Evolutionary conservation across 2,113 vertebrate genomes (phyloP), one percentile per base, ranked within the genome.

Genomic region (Ptilonorhynchus violaceus): DNA sequence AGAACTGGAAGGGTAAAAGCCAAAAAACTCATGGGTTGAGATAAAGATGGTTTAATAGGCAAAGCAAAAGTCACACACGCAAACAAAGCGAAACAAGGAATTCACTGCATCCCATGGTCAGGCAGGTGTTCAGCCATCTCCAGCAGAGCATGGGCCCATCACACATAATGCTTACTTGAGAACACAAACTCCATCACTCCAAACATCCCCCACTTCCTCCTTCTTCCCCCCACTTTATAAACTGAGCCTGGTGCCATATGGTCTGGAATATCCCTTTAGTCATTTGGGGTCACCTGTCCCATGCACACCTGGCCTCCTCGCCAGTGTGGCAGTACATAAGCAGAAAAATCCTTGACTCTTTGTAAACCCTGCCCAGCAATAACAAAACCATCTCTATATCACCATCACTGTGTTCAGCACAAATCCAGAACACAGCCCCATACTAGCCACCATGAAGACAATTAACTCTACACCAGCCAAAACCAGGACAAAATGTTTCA

Each of bases 101-200:
- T 49, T 72, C 30, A 21, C 6, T 31, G 20, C 11, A 64, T 35
- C 42, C 49, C 25, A 27, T 22, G 11, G 35, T 25, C 58, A 41
- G 20, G 9, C 15, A 41, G 10, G 13, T 47, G 24, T 41, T 63
- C 56, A 72, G n/a, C 13, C 56, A 41, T 41, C 25, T 30, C 30
- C 14, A 41, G 33, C 15, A 55, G 6, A 63, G 9, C 41, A 63
- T 19, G 4, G 23, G 12, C 28, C 10, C 19, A 62, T 30, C 41
- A 21, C 19, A 47, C 1, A 0, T 25, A n/a, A 31, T 4, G 1
- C 1, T 35, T 16, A 24, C 28, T 41, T 23, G 50, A 30, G 50
- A 80, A 15, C 17, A 64, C 11, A 37, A 49, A 50, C 3, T 31
- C 7, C 11, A 22, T 49, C 13, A 13, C 4, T 73, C 5, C 44